These are phyloP conservation scores for Entelurus aequoreus DNA, from an alignment of 2,113 vertebrate genomes.

Conservation along the genomic window DNA sequence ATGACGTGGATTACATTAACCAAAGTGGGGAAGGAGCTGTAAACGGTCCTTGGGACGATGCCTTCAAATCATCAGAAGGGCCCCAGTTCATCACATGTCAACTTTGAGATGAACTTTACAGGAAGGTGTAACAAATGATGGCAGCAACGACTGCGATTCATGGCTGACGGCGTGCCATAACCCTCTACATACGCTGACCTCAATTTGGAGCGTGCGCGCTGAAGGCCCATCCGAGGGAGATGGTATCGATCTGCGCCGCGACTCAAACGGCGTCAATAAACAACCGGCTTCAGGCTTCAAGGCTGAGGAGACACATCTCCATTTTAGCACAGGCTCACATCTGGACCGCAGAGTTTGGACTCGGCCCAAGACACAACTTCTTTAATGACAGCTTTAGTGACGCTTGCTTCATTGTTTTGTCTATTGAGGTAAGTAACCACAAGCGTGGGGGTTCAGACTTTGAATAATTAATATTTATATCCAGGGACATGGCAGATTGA, in stretches of 20 bases:
- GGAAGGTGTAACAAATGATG: constrained; percentile 56
- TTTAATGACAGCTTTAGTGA: constrained; percentile 18
- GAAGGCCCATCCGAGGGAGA: constrained; percentile 59
- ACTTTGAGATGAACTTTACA: constrained; percentile 55
- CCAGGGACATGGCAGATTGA: constrained; percentile 31
- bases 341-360: constrained; percentile 49
- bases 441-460: constrained; percentile 5
- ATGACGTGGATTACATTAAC: neutral
- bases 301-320: constrained; percentile 62
- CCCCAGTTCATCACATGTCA: constrained; percentile 58
- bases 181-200: constrained; percentile 64
- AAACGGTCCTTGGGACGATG: constrained; percentile 16
- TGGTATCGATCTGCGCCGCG: constrained; percentile 62
- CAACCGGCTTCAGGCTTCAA: constrained; percentile 64
- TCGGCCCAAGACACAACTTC: constrained; percentile 20
- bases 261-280: constrained; percentile 68
- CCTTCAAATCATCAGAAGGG: constrained; percentile 3
- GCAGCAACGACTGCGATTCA: constrained; percentile 36
- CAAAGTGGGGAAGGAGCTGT: neutral
- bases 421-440: constrained; percentile 32
- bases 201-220: constrained; percentile 56
- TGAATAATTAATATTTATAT: constrained; percentile 45
- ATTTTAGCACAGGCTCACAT: constrained; percentile 51
- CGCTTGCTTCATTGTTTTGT: constrained; percentile 14
- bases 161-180: constrained; percentile 51